Percentiles rank a stretch among this genome's conserved stretches.
Evolutionary conservation across 2,888 invertebrate species (phyloP).

Genomic region (Clitarchus hookeri): DNA sequence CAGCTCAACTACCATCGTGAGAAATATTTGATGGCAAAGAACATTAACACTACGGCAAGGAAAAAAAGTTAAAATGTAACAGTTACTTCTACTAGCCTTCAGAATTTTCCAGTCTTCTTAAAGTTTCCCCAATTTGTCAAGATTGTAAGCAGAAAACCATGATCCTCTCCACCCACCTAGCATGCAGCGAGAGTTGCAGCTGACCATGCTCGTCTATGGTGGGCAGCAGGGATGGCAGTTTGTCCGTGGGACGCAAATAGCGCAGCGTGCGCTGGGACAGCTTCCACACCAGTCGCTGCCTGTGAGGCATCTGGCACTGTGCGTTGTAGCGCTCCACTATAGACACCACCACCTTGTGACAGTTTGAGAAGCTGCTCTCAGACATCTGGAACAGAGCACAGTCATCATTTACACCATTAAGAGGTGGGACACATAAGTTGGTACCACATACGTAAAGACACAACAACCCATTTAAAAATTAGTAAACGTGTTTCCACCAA

Average conservation of each 20-base stretch:
- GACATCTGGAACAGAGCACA: slow-evolving; percentile 62
- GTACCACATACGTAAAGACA: no score
- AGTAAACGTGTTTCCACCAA: no score
- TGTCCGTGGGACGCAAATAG: slow-evolving; percentile 74
- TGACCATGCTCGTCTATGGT: slow-evolving; percentile 72
- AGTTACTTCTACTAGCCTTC: no score
- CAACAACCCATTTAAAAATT: no score
- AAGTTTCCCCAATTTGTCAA: no score
- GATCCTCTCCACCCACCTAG: slow-evolving; percentile 47
- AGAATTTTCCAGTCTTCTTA: no score
- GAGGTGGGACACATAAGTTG: no score
- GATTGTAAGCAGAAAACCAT: slow-evolving; percentile 22
- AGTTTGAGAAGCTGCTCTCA: slow-evolving; percentile 65
- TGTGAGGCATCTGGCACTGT: slow-evolving; percentile 66
- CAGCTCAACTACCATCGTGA: no score
- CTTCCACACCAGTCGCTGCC: slow-evolving; percentile 77
- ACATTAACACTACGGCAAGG: no score
- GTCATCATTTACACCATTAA: no score
- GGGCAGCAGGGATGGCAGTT: slow-evolving; percentile 71
- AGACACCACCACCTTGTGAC: slow-evolving; percentile 65
- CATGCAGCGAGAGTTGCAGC: slow-evolving; percentile 41
- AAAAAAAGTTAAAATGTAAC: no score
- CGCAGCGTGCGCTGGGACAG: slow-evolving; percentile 74
- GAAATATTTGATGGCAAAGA: no score
- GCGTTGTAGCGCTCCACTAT: slow-evolving; percentile 75